These are phyloP conservation scores for Spodoptera picta DNA, from an alignment of 2,888 invertebrate genomes.

Conservation along the genomic window DNA sequence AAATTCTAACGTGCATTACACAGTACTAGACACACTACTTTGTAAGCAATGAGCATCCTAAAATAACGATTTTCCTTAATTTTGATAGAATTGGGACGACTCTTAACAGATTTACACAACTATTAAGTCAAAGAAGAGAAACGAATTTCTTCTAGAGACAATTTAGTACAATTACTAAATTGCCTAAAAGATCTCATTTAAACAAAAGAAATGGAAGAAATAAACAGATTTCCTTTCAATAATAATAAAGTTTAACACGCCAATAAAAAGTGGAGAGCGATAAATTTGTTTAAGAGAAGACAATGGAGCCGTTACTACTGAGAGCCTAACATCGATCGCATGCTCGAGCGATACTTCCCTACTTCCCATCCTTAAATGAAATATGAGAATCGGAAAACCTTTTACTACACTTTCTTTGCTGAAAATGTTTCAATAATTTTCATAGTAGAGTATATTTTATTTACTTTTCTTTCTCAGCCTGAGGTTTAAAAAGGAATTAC, in stretches of 20 bases:
- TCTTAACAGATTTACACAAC: too few relatives aligned
- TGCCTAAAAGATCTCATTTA: not conserved
- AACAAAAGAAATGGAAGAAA: slow-evolving; percentile 2
- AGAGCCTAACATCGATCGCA: slow-evolving; percentile 37
- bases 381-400: slow-evolving; percentile 54
- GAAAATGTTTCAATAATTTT: slow-evolving; percentile 23
- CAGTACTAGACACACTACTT: too few relatives aligned
- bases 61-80: too few relatives aligned
- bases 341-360: slow-evolving; percentile 23
- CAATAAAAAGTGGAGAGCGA: slow-evolving; percentile 38
- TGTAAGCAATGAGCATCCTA: too few relatives aligned
- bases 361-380: slow-evolving; percentile 45
- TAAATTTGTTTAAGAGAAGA: slow-evolving; percentile 43
- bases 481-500: slow-evolving; percentile 3
- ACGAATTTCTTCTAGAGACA: not conserved
- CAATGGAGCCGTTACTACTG: slow-evolving; percentile 37
- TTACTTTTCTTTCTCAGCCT: slow-evolving; percentile 3
- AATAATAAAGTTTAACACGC: slow-evolving; percentile 40
- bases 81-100: too few relatives aligned
- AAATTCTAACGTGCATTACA: too few relatives aligned
- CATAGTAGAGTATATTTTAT: slow-evolving; percentile 13
- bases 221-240: slow-evolving; percentile 29
- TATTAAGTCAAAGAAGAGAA: too few relatives aligned
- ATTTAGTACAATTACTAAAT: not conserved
- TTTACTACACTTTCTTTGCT: slow-evolving; percentile 53